phyloP scores from a whole-genome alignment of 1,140 invertebrate genomes.

The Psilanteris sp. region DNA sequence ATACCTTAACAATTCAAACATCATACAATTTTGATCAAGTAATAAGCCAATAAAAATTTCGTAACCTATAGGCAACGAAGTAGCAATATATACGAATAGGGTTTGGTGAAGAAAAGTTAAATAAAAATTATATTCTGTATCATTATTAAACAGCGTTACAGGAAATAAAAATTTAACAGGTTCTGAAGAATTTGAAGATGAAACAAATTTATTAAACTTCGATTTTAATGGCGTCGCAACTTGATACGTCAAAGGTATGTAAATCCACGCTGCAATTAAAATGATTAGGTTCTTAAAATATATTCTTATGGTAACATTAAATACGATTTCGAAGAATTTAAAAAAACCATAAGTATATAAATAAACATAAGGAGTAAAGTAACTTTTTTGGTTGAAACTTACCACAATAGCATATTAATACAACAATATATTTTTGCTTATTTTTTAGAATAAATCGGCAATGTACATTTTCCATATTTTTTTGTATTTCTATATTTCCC shows the following conservation, averaged over 20 bases:
- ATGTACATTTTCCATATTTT: neutral
- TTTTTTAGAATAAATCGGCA: neutral
- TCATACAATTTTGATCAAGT: conserved; percentile 7
- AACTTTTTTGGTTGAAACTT: neutral
- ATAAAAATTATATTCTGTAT: conserved; percentile 10
- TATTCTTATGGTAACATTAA: no score
- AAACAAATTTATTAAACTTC: neutral
- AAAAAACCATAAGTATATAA: no score
- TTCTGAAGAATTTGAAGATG: neutral
- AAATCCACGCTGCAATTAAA: conserved; percentile 15
- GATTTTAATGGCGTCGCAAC: neutral
- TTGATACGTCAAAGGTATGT: conserved; percentile 2
- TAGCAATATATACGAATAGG: conserved; percentile 4
- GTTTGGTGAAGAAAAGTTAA: conserved; percentile 11
- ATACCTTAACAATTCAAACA: conserved; percentile 12
- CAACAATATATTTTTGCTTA: neutral
- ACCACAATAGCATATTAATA: neutral
- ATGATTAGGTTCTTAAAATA: neutral
- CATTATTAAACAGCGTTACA: conserved; percentile 4
- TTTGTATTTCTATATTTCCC: neutral
- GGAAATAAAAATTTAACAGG: conserved; percentile 7
- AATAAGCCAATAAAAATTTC: neutral
- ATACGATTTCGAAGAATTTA: no score
- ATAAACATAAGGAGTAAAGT: neutral
- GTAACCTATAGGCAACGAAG: neutral